A percentile compares a stretch with the other conserved stretches of the same genome.
Evolutionary conservation across 2,113 vertebrate species (phyloP).

Genomic region (Aplodontia rufa): DNA sequence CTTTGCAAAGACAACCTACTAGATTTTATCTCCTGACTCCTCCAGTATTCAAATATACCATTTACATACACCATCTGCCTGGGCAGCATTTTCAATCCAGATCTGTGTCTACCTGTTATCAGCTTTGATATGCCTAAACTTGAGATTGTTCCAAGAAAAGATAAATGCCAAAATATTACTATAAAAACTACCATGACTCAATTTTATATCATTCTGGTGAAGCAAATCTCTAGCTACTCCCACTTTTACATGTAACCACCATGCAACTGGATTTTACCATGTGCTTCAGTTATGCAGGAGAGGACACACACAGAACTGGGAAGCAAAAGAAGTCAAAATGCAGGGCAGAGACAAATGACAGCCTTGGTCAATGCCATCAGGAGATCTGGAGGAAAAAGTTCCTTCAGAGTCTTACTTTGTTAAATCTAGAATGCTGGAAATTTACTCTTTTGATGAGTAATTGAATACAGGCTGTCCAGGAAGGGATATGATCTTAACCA

Average conservation of each 20-base stretch:
- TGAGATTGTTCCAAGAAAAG: background rate
- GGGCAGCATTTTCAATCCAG: background rate
- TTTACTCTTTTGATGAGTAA: background rate
- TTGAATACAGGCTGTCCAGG: background rate
- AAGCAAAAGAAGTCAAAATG: background rate
- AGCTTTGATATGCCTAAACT: background rate
- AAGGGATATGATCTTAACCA: background rate
- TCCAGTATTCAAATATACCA: background rate
- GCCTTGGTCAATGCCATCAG: background rate
- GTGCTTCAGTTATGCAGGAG: background rate
- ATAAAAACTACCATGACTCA: background rate
- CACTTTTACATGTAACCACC: background rate
- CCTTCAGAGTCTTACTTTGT: background rate
- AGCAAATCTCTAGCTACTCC: background rate
- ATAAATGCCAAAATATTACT: background rate
- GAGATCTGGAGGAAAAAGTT: background rate
- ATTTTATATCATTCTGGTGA: background rate
- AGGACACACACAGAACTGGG: background rate
- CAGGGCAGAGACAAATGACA: background rate
- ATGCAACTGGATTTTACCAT: background rate
- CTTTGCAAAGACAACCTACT: constrained; percentile 17
- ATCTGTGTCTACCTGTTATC: background rate
- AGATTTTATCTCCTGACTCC: background rate
- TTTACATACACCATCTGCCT: background rate
- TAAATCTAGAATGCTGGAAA: background rate